phyloP scores from a whole-genome alignment of 2,888 invertebrate species.

The Crioceris asparagi region DNA sequence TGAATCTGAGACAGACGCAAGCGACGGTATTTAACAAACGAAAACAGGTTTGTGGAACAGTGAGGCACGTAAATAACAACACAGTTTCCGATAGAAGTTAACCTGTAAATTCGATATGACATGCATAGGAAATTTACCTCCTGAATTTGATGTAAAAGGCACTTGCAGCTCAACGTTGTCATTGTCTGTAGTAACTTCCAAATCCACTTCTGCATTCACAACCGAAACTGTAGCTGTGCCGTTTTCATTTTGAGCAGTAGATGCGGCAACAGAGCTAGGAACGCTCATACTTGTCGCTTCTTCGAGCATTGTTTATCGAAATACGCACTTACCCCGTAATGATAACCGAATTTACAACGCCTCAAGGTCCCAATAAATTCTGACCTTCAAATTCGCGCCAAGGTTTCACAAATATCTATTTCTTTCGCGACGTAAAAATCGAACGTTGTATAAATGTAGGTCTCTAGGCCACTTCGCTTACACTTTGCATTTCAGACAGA shows the following conservation, averaged over 20 bases:
- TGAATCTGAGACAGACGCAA: conserved; percentile 22
- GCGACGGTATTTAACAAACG: conserved; percentile 3
- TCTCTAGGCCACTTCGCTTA: conserved; percentile 83
- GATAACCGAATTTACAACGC: conserved; percentile 38
- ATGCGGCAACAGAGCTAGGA: conserved; percentile 54
- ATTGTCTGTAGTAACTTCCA: conserved; percentile 43
- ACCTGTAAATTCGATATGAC: conserved; percentile 26
- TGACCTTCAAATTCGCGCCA: conserved; percentile 39
- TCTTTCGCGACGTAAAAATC: conserved; percentile 44
- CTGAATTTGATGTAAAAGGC: conserved; percentile 48
- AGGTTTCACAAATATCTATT: conserved; percentile 40
- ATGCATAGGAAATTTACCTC: conserved; percentile 41
- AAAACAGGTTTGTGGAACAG: conserved; percentile 19
- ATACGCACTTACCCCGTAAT: conserved; percentile 36
- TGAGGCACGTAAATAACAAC: conserved; percentile 7
- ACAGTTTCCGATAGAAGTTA: conserved; percentile 18
- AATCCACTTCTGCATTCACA: conserved; percentile 39
- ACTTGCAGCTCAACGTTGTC: conserved; percentile 52
- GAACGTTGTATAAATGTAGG: conserved; percentile 69
- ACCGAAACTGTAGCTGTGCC: conserved; percentile 32
- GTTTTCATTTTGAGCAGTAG: conserved; percentile 43
- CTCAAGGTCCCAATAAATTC: conserved; percentile 38
- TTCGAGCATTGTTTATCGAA: conserved; percentile 52
- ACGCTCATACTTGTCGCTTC: conserved; percentile 59
- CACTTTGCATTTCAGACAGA: conserved; percentile 69